Evolutionary conservation across 2,888 invertebrate genomes (phyloP), one percentile per base, ranked within the genome.

Genomic region (Nymphalis urticae): DNA sequence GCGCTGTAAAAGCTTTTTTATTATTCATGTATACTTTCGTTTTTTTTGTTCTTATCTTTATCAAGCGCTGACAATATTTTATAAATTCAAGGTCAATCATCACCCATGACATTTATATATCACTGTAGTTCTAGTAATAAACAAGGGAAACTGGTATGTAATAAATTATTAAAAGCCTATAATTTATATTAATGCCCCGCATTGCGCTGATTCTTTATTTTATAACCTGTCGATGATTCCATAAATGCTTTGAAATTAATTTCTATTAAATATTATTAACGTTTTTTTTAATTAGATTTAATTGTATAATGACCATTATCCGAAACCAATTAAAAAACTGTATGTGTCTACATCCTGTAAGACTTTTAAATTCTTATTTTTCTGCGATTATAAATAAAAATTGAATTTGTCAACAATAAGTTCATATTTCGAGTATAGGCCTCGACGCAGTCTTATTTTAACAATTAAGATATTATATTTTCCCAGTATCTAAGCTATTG

Each of bases 101-200:
- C 68, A 69, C 50, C 66, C 66, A 50, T 69, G 68, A 72, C 68
- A 71, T 71, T 71, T 71, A 62, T 62, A 42, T 65, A 71, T 51
- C 42, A 65, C n/a, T 36, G 32, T 48, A 51, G 50, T 62, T 62
- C 48, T 65, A 69, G 53, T 24, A 51, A n/a, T 42, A 58, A 56
- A 62, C 62, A 58, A 68, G 69, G 68, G 68, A 70, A 73, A 70
- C 72, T 53, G 59, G 67, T 72, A 58, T 64, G 59, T 48, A 64
- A 66, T 58, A 36, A 62, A 53, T 65, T 53, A 65, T 48, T 62
- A 48, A 56, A 59, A 64, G 21, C 48, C 36, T 48, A 64, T 69
- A 53, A 68, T 66, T 61, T 61, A 66, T 66, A 66, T 56, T 62
- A 48, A 66, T 62, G 36, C 2, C 32, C n/a, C 58, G 42, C 8